phyloP scores from a whole-genome alignment of 2,797 vertebrate genomes.

The Bufotes viridis region DNA sequence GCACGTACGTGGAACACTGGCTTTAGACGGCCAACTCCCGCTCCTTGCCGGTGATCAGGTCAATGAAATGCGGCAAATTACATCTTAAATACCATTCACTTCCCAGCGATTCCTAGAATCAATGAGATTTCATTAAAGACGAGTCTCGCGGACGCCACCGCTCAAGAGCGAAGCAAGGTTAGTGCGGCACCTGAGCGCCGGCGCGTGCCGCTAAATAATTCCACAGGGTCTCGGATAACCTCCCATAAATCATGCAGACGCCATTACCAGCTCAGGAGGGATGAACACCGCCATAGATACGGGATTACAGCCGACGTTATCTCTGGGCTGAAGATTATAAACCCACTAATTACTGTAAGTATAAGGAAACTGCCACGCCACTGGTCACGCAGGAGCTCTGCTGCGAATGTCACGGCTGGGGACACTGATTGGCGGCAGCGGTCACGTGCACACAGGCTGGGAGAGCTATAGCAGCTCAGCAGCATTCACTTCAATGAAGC shows the following conservation, averaged over 20 bases:
- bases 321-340: too few species aligned
- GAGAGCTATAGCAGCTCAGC: too few species aligned
- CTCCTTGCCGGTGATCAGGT: not conserved
- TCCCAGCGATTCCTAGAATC: not conserved
- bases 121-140: conserved; percentile 12
- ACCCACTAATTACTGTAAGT: too few species aligned
- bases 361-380: too few species aligned
- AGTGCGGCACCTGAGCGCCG: not conserved
- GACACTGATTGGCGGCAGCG: too few species aligned
- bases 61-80: not conserved
- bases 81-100: not conserved
- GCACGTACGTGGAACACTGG: too few species aligned
- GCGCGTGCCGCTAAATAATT: conserved; percentile 29
- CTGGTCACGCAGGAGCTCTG: too few species aligned
- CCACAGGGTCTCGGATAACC: conserved; percentile 36
- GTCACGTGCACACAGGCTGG: too few species aligned
- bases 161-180: conserved; percentile 2
- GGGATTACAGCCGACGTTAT: not conserved
- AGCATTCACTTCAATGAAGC: too few species aligned
- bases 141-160: not conserved
- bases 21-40: not conserved
- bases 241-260: conserved; percentile 25
- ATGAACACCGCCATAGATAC: not conserved
- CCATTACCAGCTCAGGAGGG: not conserved
- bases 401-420: too few species aligned